These are phyloP conservation scores for Andricus grossulariae DNA, from an alignment of 1,140 invertebrate genomes.

Conservation along the genomic window DNA sequence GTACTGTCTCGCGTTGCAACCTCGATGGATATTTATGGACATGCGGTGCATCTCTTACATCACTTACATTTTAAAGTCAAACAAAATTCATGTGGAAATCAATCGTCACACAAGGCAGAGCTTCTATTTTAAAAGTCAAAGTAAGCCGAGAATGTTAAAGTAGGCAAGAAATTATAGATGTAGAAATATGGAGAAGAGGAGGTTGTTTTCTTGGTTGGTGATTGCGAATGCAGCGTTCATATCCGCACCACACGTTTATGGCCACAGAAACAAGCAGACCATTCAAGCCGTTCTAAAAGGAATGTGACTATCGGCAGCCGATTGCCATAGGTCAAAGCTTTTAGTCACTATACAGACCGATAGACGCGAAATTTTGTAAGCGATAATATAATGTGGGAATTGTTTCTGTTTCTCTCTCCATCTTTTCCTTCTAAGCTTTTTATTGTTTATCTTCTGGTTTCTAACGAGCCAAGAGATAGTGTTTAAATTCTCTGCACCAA, in stretches of 20 bases:
- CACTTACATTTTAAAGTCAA: no score
- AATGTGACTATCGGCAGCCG: slow-evolving; percentile 69
- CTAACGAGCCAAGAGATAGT: neutral
- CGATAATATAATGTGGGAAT: slow-evolving; percentile 57
- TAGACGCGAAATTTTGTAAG: slow-evolving; percentile 63
- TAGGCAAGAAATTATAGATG: neutral
- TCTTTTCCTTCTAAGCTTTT: slow-evolving; percentile 1
- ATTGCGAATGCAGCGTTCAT: slow-evolving; percentile 2
- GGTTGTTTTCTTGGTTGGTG: slow-evolving; percentile 2
- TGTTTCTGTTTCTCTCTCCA: slow-evolving; percentile 53
- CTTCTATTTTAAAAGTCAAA: no score
- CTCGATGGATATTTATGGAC: no score
- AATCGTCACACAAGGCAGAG: no score
- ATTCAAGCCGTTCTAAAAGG: slow-evolving; percentile 67
- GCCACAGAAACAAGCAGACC: slow-evolving; percentile 65
- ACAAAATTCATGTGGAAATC: no score
- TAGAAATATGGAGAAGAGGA: neutral
- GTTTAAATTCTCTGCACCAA: slow-evolving; percentile 1
- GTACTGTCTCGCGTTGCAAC: no score
- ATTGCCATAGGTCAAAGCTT: slow-evolving; percentile 73
- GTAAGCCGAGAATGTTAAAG: no score
- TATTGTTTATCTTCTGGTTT: neutral
- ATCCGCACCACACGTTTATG: slow-evolving; percentile 32
- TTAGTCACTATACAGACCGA: slow-evolving; percentile 63
- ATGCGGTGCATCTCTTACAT: no score